Evolutionary conservation across 1,140 invertebrate genomes (phyloP).

Genomic region (Ceratina australensis): DNA sequence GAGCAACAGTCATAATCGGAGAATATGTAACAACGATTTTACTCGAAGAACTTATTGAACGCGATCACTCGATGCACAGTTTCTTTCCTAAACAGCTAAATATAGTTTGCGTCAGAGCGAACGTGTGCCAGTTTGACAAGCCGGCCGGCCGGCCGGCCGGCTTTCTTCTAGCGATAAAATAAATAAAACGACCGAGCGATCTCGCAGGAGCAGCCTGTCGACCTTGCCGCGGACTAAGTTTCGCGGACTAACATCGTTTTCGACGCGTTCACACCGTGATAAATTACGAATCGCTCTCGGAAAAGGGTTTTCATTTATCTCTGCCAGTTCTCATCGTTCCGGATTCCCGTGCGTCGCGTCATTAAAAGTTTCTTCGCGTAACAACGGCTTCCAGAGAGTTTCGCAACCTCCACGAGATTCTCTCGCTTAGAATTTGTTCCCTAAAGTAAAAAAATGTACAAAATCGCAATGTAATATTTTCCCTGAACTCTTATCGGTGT

Average conservation of each 20-base stretch:
- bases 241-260: background rate
- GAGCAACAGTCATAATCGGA: too few species aligned
- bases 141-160: slow-evolving; percentile 53
- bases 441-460: background rate
- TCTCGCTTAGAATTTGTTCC: background rate
- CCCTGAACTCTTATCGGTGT: background rate
- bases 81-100: slow-evolving; percentile 50
- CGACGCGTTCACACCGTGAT: background rate
- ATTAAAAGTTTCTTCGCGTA: background rate
- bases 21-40: background rate
- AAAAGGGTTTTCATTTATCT: too few species aligned
- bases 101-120: slow-evolving; percentile 35
- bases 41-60: background rate
- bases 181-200: too few species aligned
- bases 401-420: slow-evolving; percentile 1
- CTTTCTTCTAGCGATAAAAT: background rate
- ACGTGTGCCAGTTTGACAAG: slow-evolving; percentile 56
- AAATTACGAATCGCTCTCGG: background rate
- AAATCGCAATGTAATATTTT: background rate
- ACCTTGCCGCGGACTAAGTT: background rate
- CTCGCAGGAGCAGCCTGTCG: too few species aligned
- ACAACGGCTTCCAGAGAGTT: slow-evolving; percentile 12
- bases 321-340: too few species aligned
- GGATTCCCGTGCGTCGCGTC: background rate
- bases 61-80: background rate